Percentiles rank a stretch among this genome's conserved stretches.
These are phyloP conservation scores for Dinothrombium tinctorium DNA, from an alignment of 1,140 invertebrate genomes.

Conservation along the genomic window DNA sequence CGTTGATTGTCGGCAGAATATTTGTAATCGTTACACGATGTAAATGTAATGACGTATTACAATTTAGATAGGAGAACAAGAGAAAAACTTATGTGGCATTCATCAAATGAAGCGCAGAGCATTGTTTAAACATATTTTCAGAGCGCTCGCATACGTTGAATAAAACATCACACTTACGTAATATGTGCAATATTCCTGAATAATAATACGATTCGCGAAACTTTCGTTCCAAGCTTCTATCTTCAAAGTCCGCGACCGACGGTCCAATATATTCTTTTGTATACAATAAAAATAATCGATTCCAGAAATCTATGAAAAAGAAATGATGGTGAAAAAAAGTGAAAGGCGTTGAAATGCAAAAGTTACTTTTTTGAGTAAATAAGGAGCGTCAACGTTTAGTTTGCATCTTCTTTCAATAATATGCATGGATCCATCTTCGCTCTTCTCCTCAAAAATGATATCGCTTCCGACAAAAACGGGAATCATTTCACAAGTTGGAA, in stretches of 20 bases:
- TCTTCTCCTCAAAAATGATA: conserved; percentile 46
- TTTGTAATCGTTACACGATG: too few relatives aligned
- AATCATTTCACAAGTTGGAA: conserved; percentile 81
- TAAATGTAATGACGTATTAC: too few relatives aligned
- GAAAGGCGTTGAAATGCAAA: background rate
- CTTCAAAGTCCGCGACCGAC: conserved; percentile 45
- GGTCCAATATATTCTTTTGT: conserved; percentile 70
- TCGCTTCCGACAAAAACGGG: conserved; percentile 80
- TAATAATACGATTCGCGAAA: conserved; percentile 55
- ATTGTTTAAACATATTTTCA: too few relatives aligned
- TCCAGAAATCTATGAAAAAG: conserved; percentile 50
- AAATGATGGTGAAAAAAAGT: background rate
- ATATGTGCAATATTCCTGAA: conserved; percentile 77
- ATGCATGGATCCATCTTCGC: conserved; percentile 48
- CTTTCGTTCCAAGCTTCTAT: conserved; percentile 89
- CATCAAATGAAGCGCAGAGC: too few relatives aligned
- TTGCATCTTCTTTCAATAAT: conserved; percentile 70
- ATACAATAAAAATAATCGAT: conserved; percentile 79
- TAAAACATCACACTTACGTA: conserved; percentile 40
- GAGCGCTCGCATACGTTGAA: too few relatives aligned
- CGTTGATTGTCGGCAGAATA: too few relatives aligned
- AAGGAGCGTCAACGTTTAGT: conserved; percentile 80
- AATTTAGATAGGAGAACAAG: too few relatives aligned
- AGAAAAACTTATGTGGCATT: too few relatives aligned
- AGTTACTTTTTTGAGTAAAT: conserved; percentile 71